Base-by-base conservation (phyloP, 1,140 invertebrate genomes). In the Prorops nasuta region DNA sequence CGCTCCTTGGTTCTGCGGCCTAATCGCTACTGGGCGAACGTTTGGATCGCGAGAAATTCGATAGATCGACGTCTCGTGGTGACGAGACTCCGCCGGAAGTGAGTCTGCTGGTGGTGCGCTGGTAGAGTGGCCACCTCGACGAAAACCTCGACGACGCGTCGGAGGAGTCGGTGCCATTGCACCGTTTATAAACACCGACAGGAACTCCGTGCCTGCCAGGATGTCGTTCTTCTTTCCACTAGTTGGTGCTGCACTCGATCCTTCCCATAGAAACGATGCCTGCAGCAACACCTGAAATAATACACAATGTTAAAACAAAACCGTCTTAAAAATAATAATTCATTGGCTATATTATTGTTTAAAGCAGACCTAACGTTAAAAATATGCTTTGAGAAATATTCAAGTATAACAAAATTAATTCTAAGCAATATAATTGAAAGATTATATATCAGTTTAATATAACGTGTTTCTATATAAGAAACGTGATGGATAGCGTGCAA, bases 141-240 rank as follows among this genome's bases (percentile, higher is more conserved):
- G 56, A 48, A 72, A 65, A 37, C 72, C 58, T n/a, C n/a, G n/a
- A 34, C 71, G 67, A 50, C 77, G 71, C 49, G 70, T 55, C 19
- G 67, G 52, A 6, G 67, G 66, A 37, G 67, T 43, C 38, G 71
- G 59, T 48, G 66, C 65, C 74, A 77, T 76, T 43, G 75, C 64
- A 44, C 71, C 71, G 60, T 78, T 76, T 57, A 84, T 80, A 43
- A 83, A 78, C 0, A 84, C 75, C 4, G 79, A 81, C 0, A 83
- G 72, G 51, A 84, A 84, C 54, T 83, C 81, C 2, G 77, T 77
- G 38, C 82, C 81, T 19, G 80, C 78, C 12, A 83, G 60, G 32
- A 82, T 72, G 51, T 81, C 81, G 64, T 74, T 77, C 38, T 62
- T 66, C 37, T 66, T 56, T 54, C 67, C 54, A 63, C 67, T 60